Evolutionary conservation across 2,113 vertebrate species (phyloP).

Genomic region (Nyctibius bracteatus): DNA sequence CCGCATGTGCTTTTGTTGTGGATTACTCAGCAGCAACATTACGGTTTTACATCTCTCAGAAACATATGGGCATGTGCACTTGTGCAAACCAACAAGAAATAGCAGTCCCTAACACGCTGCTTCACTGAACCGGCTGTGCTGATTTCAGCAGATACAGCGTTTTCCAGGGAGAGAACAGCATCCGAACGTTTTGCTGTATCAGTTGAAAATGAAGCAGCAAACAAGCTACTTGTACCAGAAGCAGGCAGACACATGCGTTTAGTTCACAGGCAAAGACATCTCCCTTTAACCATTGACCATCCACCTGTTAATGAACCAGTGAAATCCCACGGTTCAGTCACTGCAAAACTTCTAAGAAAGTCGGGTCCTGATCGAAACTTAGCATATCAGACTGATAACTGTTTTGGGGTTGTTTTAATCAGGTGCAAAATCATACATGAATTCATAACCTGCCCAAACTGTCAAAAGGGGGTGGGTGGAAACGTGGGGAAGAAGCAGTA

Average conservation of each 20-base stretch:
- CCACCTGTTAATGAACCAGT: neutral
- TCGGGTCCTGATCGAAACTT: neutral
- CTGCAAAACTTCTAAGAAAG: neutral
- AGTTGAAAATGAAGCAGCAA: neutral
- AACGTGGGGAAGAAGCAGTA: neutral
- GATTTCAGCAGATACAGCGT: conserved; percentile 16
- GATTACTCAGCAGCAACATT: conserved; percentile 72
- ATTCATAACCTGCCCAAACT: neutral
- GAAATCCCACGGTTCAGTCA: neutral
- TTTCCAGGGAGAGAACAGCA: neutral
- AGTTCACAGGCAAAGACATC: neutral
- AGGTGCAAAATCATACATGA: neutral
- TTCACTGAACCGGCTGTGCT: neutral
- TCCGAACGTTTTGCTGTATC: neutral
- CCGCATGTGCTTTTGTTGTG: conserved; percentile 73
- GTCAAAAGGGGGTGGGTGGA: neutral
- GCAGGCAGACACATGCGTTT: neutral
- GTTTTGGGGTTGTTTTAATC: neutral
- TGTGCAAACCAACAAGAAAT: conserved; percentile 42
- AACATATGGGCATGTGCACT: conserved; percentile 69
- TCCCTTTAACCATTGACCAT: neutral
- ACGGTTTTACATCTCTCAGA: conserved; percentile 60
- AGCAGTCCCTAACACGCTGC: neutral
- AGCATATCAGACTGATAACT: neutral
- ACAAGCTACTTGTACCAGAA: neutral